Conservation (phyloP, 2,888 invertebrate species). For the Neoaliturus tenellus region DNA sequence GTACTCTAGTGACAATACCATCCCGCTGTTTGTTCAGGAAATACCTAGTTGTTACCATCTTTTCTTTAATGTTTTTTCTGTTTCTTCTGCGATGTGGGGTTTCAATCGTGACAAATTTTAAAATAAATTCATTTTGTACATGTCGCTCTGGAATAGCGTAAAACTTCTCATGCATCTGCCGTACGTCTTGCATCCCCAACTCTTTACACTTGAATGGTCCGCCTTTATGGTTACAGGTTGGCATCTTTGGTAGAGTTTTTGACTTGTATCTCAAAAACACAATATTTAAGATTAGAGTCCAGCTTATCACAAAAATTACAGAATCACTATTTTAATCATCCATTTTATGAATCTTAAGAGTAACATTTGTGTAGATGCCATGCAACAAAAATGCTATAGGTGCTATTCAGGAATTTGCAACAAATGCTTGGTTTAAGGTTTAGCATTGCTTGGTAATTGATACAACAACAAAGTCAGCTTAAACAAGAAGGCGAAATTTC, state of each 20-base stretch:
- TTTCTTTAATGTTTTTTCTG: conserved; percentile 50
- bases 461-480: conserved; percentile 49
- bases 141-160: conserved; percentile 42
- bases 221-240: conserved; percentile 41
- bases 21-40: conserved; percentile 49
- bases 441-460: too few species aligned
- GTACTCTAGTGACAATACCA: conserved; percentile 46
- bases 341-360: conserved; percentile 8
- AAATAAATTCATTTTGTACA: conserved; percentile 52
- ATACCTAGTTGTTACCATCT: conserved; percentile 43
- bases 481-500: conserved; percentile 6
- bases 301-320: too few species aligned
- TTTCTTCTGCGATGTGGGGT: conserved; percentile 44
- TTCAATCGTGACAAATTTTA: conserved; percentile 54
- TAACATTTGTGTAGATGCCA: conserved; percentile 15
- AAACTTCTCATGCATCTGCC: conserved; percentile 38
- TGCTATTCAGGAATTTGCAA: conserved; percentile 44
- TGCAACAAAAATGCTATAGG: conserved; percentile 40
- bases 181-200: conserved; percentile 46
- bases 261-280: conserved; percentile 27
- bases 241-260: conserved; percentile 37
- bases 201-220: conserved; percentile 51
- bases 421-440: conserved; percentile 9
- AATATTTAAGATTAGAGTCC: not conserved
- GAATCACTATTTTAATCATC: conserved; percentile 5